Conservation (phyloP, 2,113 vertebrate species). For the Cyrtonyx montezumae region DNA sequence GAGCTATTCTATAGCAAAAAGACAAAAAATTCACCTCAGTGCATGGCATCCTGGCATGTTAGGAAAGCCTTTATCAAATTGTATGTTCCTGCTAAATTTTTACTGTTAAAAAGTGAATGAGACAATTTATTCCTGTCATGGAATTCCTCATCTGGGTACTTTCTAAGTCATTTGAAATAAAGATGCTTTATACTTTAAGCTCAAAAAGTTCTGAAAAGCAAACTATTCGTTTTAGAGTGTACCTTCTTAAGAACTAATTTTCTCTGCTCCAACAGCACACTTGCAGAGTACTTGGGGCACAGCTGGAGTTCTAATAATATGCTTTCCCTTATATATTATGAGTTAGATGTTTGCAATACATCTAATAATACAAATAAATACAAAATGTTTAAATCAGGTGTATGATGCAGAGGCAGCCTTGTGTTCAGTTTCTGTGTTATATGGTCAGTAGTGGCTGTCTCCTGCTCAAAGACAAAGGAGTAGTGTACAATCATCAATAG, state of each 20-base stretch:
- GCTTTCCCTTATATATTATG: neutral
- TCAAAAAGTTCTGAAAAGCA: neutral
- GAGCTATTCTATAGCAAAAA: neutral
- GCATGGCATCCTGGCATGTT: neutral
- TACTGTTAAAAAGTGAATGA: neutral
- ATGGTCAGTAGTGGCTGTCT: neutral
- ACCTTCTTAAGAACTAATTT: neutral
- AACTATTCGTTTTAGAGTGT: neutral
- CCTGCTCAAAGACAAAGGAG: neutral
- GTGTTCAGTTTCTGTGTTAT: neutral
- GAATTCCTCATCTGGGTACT: neutral
- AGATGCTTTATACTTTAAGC: neutral
- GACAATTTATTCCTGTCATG: neutral
- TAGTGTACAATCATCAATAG: neutral
- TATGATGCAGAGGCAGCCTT: neutral
- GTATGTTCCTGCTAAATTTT: neutral
- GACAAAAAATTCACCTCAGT: neutral
- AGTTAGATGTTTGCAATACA: neutral
- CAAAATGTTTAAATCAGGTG: neutral
- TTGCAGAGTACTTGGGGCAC: neutral
- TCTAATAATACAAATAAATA: neutral
- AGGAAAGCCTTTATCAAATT: neutral
- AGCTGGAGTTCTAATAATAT: neutral
- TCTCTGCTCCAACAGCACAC: neutral
- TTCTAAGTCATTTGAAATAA: neutral